Percentiles rank a stretch among this genome's conserved stretches.
phyloP scores from a whole-genome alignment of 2,797 vertebrate genomes.

The Pangasius krempfi region DNA sequence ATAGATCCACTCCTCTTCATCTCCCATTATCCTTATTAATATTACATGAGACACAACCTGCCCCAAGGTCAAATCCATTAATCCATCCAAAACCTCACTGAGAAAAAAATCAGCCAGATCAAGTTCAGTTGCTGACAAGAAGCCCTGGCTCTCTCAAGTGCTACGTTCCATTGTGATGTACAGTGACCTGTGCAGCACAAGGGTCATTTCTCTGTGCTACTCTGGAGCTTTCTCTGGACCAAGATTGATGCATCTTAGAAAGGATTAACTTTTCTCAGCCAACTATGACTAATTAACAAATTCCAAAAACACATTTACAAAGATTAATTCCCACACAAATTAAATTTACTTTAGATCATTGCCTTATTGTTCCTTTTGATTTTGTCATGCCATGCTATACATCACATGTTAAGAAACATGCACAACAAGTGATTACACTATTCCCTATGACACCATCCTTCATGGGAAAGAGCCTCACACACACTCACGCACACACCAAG shows the following conservation, averaged over 20 bases:
- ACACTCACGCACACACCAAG: neutral
- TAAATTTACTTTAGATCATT: neutral
- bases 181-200: slow-evolving; percentile 69
- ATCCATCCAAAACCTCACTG: slow-evolving; percentile 69
- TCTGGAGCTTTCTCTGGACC: no score
- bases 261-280: neutral
- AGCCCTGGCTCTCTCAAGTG: slow-evolving; percentile 76
- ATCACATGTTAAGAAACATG: neutral
- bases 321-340: neutral
- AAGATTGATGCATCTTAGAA: neutral
- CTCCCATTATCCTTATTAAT: slow-evolving; percentile 39
- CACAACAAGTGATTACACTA: neutral
- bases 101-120: slow-evolving; percentile 76
- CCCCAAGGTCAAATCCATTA: slow-evolving; percentile 69
- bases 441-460: neutral
- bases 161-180: slow-evolving; percentile 81
- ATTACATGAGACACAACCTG: slow-evolving; percentile 57
- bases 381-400: neutral
- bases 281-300: neutral
- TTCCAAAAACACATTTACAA: neutral
- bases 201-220: slow-evolving; percentile 46
- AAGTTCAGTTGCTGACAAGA: slow-evolving; percentile 79
- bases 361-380: neutral
- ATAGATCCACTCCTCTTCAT: slow-evolving; percentile 40
- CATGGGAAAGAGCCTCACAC: neutral